Conservation (phyloP, 2,888 invertebrate species). For the Noctua janthina region DNA sequence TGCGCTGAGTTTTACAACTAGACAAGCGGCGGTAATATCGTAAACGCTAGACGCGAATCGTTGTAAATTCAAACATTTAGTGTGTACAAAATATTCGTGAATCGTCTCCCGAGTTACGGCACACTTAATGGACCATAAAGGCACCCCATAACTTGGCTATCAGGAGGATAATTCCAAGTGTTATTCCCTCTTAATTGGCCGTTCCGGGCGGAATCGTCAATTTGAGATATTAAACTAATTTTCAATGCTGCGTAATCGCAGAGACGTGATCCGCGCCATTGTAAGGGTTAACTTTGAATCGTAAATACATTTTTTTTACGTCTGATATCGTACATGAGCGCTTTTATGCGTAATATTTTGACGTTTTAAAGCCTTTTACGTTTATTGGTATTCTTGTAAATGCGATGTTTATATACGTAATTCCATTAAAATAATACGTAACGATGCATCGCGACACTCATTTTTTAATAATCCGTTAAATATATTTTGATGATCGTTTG, state of each 20-base stretch:
- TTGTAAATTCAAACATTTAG: conserved; percentile 76
- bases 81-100: conserved; percentile 75
- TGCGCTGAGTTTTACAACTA: conserved; percentile 59
- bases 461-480: conserved; percentile 48
- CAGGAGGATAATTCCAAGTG: conserved; percentile 86
- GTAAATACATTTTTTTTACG: conserved; percentile 65
- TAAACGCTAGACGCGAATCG: conserved; percentile 61
- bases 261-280: conserved; percentile 79
- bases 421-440: conserved; percentile 58
- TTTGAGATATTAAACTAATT: conserved; percentile 90
- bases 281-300: conserved; percentile 74
- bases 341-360: conserved; percentile 63
- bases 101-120: conserved; percentile 76
- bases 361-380: conserved; percentile 60
- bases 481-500: conserved; percentile 42
- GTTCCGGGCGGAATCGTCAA: conserved; percentile 89
- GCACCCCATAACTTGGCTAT: conserved; percentile 89
- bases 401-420: conserved; percentile 42
- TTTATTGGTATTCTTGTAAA: conserved; percentile 58
- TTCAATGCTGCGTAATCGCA: conserved; percentile 88
- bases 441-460: conserved; percentile 21
- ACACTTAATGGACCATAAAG: conserved; percentile 87
- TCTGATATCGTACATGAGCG: conserved; percentile 48
- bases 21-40: conserved; percentile 52
- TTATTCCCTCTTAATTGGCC: conserved; percentile 89